Conservation (phyloP, 2,113 vertebrate genomes). For the chimpanzee (Pan troglodytes) region NHGRI_mPanTro3-v2.1_pri NC_072409.2:69454001-69454500, state of each 20-base stretch:
- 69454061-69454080: neutral
- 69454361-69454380: neutral
- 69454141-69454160: neutral
- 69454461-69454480: neutral
- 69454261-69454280: neutral
- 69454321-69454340: neutral
- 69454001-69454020: neutral
- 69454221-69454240: neutral
- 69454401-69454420: neutral
- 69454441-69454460: neutral
- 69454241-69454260: neutral
- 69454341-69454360: neutral
- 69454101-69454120: neutral
- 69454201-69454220: neutral
- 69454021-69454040: neutral
- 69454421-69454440: neutral
- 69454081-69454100: neutral
- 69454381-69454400: no score
- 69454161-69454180: neutral
- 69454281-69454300: constrained; percentile 12
- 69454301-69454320: constrained; percentile 12
- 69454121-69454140: neutral
- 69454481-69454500: neutral
- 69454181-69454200: neutral
- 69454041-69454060: neutral